Evolutionary conservation across 2,888 invertebrate genomes (phyloP).

Genomic region (Mimas tiliae): DNA sequence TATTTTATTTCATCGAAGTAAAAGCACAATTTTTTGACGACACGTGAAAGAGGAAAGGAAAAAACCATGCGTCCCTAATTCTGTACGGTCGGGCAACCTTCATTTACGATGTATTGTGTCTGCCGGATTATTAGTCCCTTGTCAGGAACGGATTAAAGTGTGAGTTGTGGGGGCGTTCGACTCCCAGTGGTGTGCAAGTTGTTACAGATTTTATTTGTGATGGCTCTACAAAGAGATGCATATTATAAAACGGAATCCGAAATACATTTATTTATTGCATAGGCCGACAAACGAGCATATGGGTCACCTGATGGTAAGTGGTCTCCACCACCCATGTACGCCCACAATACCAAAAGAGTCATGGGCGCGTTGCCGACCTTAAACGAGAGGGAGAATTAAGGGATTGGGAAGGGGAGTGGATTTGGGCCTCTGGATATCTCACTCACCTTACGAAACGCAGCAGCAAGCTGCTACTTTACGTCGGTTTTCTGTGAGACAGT

Average conservation of each 20-base stretch:
- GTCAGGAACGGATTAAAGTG: constrained; percentile 17
- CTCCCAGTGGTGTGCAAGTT: neutral
- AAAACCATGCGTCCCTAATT: constrained; percentile 60
- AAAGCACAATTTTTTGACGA: constrained; percentile 46
- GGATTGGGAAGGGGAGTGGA: no score
- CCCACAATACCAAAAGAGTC: no score
- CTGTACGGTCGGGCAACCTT: constrained; percentile 58
- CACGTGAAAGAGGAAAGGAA: constrained; percentile 45
- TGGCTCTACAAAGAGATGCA: neutral
- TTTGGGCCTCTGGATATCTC: no score
- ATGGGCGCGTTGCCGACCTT: no score
- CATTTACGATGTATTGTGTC: constrained; percentile 66
- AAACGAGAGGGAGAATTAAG: no score
- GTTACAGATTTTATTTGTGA: neutral
- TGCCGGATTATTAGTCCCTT: constrained; percentile 59
- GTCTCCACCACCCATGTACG: no score
- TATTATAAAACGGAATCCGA: neutral
- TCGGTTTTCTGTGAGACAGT: no score
- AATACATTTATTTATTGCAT: neutral
- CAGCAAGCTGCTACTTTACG: no score
- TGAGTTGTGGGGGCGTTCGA: neutral
- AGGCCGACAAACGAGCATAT: no score
- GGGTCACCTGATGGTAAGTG: no score
- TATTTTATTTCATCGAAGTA: constrained; percentile 27
- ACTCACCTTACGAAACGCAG: no score